These are phyloP conservation scores for Drosophila varians DNA, from an alignment of 1,140 invertebrate species.

Conservation along the genomic window DNA sequence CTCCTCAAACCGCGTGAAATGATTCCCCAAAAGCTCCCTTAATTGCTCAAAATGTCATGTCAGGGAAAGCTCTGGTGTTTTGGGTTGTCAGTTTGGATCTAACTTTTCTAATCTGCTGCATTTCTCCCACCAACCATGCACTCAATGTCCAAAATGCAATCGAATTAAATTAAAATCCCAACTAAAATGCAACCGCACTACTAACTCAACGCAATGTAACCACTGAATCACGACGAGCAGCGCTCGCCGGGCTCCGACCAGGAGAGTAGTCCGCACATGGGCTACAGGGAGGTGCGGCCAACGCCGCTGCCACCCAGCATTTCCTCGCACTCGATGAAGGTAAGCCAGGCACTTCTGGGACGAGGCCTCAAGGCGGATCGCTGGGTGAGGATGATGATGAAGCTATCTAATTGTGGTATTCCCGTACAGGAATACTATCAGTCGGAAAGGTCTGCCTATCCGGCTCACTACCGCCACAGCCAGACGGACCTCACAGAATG, in stretches of 20 bases:
- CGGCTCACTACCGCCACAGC: conserved; percentile 81
- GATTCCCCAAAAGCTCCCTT: not conserved
- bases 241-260: conserved; percentile 83
- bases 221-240: conserved; percentile 42
- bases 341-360: conserved; percentile 21
- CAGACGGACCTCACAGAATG: conserved; percentile 83
- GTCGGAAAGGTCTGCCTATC: conserved; percentile 70
- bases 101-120: conserved; percentile 41
- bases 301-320: conserved; percentile 80
- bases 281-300: conserved; percentile 69
- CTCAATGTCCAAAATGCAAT: conserved; percentile 7
- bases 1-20: conserved; percentile 2
- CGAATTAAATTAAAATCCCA: conserved; percentile 18
- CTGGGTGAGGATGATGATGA: not conserved
- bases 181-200: conserved; percentile 48
- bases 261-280: conserved; percentile 67
- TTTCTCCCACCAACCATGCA: conserved; percentile 19
- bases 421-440: conserved; percentile 81
- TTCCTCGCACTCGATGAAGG: conserved; percentile 83
- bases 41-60: not conserved
- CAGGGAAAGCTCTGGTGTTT: not conserved
- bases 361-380: not conserved
- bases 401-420: conserved; percentile 52
- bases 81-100: conserved; percentile 13
- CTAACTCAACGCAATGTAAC: conserved; percentile 22